These are phyloP conservation scores for Drosophila kanekoi DNA, from an alignment of 2,888 invertebrate species.

Conservation along the genomic window DNA sequence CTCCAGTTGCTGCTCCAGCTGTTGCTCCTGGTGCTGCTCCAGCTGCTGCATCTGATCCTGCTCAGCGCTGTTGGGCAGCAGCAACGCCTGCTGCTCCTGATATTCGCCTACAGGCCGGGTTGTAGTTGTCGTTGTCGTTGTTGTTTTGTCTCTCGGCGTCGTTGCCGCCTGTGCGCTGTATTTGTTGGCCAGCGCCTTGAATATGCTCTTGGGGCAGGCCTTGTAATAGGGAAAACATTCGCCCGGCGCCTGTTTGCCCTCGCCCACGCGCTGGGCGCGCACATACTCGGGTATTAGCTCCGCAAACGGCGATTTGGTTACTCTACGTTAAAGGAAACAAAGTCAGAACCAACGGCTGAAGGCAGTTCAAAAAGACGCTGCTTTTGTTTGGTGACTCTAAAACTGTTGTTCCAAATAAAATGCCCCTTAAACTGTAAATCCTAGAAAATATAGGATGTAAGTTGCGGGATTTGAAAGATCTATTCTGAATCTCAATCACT, in stretches of 20 bases:
- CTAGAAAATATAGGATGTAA: too few species aligned
- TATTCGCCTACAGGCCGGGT: constrained; percentile 72
- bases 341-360: not conserved
- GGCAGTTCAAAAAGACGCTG: not conserved
- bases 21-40: constrained; percentile 49
- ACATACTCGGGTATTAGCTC: constrained; percentile 91
- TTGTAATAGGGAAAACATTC: constrained; percentile 95
- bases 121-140: constrained; percentile 36
- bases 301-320: constrained; percentile 93
- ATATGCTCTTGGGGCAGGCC: constrained; percentile 93
- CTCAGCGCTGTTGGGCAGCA: constrained; percentile 67
- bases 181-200: constrained; percentile 84
- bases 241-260: constrained; percentile 87
- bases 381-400: not conserved
- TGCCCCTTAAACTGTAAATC: too few species aligned
- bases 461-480: too few species aligned
- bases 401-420: not conserved
- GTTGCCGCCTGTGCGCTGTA: constrained; percentile 68
- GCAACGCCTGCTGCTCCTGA: constrained; percentile 79
- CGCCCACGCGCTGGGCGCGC: constrained; percentile 91
- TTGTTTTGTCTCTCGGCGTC: constrained; percentile 2
- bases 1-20: too few species aligned
- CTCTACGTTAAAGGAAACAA: constrained; percentile 86
- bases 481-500: too few species aligned
- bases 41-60: constrained; percentile 77